These are phyloP conservation scores for Paracentrotus lividus DNA, from an alignment of 53 echinoderm and acorn worm genomes.

Conservation along the genomic window DNA sequence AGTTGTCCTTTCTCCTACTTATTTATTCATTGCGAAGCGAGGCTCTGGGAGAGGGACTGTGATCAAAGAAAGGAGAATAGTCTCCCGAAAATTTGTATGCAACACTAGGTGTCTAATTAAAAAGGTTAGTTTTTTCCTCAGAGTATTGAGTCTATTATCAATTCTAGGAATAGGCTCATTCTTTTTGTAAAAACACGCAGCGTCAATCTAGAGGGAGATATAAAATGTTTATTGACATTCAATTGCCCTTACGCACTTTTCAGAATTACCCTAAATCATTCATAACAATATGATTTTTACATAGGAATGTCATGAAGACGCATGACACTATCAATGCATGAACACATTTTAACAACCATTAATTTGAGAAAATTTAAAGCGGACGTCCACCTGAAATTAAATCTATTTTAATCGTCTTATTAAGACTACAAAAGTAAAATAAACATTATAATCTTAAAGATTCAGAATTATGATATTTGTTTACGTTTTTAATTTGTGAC, in stretches of 20 bases:
- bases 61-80: not conserved
- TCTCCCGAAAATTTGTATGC: not conserved
- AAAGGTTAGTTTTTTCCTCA: not conserved
- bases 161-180: not conserved
- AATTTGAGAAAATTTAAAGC: no score
- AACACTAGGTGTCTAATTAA: not conserved
- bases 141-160: not conserved
- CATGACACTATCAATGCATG: not conserved
- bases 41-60: conserved; percentile 1
- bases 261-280: not conserved
- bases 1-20: conserved; percentile 33
- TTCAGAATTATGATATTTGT: no score
- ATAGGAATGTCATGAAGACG: not conserved
- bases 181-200: not conserved
- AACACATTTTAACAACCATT: no score
- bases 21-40: conserved; percentile 11
- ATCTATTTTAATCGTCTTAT: no score
- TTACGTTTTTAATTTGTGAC: no score
- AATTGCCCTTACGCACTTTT: not conserved
- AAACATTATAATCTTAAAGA: no score
- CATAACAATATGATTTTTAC: not conserved
- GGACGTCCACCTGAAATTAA: no score
- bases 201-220: not conserved
- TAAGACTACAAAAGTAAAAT: no score
- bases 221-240: not conserved